Evolutionary conservation across 2,113 vertebrate species (phyloP).

Genomic region (Vanacampus margaritifer): DNA sequence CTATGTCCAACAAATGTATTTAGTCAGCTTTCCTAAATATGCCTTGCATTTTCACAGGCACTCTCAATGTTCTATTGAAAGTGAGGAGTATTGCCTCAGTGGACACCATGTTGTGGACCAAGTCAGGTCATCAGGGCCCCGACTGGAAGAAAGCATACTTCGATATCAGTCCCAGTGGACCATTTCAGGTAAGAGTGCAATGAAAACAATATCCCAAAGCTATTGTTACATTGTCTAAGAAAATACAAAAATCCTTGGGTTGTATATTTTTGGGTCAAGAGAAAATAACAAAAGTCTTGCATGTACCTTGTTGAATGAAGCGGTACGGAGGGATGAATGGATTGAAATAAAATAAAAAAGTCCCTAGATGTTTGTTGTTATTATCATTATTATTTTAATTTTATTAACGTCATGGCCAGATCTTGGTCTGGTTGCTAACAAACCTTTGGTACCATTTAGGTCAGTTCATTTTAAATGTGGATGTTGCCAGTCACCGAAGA

Average conservation of each 20-base stretch:
- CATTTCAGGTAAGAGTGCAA: slow-evolving; percentile 84
- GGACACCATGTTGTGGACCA: slow-evolving; percentile 83
- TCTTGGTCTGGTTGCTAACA: too few species aligned
- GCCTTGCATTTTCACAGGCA: slow-evolving; percentile 71
- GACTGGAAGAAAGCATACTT: slow-evolving; percentile 87
- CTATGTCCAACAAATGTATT: background rate
- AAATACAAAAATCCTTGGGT: background rate
- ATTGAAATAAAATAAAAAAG: background rate
- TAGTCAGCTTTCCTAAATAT: background rate
- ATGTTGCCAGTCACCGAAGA: too few species aligned
- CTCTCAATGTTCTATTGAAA: slow-evolving; percentile 85
- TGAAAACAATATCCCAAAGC: background rate
- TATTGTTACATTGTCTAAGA: background rate
- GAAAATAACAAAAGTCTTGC: background rate
- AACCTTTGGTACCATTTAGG: too few species aligned
- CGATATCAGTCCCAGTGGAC: slow-evolving; percentile 85
- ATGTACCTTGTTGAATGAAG: too few species aligned
- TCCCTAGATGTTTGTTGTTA: too few species aligned
- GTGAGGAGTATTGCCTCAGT: slow-evolving; percentile 82
- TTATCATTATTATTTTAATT: too few species aligned
- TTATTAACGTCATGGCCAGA: too few species aligned
- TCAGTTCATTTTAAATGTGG: too few species aligned
- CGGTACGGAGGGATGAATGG: too few species aligned
- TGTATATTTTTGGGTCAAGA: background rate
- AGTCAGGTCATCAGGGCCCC: slow-evolving; percentile 84